Base-by-base conservation (phyloP, 2,797 vertebrate genomes). In the Valencia hispanica region DNA sequence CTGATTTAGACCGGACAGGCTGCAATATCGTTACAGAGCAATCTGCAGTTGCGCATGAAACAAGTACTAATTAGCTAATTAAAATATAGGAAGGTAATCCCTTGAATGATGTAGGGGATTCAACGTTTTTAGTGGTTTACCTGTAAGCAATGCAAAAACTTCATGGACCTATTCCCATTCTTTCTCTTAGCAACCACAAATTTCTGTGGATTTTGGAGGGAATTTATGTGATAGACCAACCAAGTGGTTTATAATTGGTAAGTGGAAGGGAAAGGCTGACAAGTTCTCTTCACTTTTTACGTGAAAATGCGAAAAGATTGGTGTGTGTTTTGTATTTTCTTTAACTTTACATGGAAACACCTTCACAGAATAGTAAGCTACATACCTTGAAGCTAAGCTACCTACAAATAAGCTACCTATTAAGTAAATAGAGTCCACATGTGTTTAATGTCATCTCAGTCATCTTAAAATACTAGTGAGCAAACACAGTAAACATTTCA, bases 1-100 rank as follows among this genome's bases (percentile, higher is more conserved):
- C 66, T 74, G 68, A 86, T 27, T 84, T 73, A 74, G 53, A 73
- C 61, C 45, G 17, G 78, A 86, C 80, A 72, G 0, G 63, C 39
- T 48, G 57, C 68, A 78, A 79, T 79, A 77, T 68, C 76, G 17
- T 65, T 61, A 20, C 53, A 75, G 70, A 68, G 10, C 43, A n/a
- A 45, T 68, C 2, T 43, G 41, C 15, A 45, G 14, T 66, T 17
- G 20, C n/a, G 22, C 36, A n/a, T n/a, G 5, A 14, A 36, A n/a
- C 20, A 27, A 57, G 30, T 25, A 2, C 12, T 25, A 66, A 41
- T 41, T 66, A 8, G 63, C 25, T 57, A 14, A 12, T 30, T 12
- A 20, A 43, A 20, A 36, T 55, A 22, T 53, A 14, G 3, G n/a
- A n/a, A 53, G 30, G 0, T 18, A 70, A 36, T 72, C 50, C 36